phyloP scores from a whole-genome alignment of 2,888 invertebrate species.

The Temnothorax unifasciatus region DNA sequence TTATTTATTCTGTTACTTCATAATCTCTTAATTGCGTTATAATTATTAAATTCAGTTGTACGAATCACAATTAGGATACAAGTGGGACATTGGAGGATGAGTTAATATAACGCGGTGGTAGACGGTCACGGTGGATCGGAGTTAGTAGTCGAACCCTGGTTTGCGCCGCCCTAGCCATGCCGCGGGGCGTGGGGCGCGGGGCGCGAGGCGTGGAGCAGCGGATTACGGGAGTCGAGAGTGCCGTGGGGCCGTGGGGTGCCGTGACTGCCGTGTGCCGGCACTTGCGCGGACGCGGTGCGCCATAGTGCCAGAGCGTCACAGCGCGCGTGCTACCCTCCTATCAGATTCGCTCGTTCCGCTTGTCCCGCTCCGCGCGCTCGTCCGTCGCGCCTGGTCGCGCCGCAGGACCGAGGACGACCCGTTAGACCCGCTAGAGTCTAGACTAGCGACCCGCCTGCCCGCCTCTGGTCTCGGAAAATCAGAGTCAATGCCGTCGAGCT shows the following conservation, averaged over 20 bases:
- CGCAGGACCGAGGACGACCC: constrained; percentile 20
- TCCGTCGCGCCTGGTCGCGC: constrained; percentile 67
- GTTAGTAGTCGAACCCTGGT: constrained; percentile 29
- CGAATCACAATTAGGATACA: background rate
- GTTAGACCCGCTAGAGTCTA: no score
- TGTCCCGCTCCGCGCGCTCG: constrained; percentile 8
- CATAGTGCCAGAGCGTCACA: background rate
- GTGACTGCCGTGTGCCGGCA: constrained; percentile 53
- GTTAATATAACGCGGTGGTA: no score
- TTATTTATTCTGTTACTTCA: background rate
- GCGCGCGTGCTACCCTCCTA: constrained; percentile 73
- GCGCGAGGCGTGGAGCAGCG: no score
- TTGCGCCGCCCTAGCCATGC: constrained; percentile 10
- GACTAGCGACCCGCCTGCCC: constrained; percentile 8
- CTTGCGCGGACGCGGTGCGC: constrained; percentile 69
- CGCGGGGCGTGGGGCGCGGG: constrained; percentile 1
- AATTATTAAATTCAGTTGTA: background rate
- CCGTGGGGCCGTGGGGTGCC: no score
- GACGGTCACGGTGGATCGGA: background rate
- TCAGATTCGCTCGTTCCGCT: constrained; percentile 59
- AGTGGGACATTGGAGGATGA: background rate
- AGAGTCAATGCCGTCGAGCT: constrained; percentile 51
- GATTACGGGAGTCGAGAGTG: no score
- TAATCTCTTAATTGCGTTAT: background rate
- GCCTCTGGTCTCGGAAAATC: constrained; percentile 63